phyloP scores from a whole-genome alignment of 1,140 invertebrate genomes.

The Drosophila watanabei region DNA sequence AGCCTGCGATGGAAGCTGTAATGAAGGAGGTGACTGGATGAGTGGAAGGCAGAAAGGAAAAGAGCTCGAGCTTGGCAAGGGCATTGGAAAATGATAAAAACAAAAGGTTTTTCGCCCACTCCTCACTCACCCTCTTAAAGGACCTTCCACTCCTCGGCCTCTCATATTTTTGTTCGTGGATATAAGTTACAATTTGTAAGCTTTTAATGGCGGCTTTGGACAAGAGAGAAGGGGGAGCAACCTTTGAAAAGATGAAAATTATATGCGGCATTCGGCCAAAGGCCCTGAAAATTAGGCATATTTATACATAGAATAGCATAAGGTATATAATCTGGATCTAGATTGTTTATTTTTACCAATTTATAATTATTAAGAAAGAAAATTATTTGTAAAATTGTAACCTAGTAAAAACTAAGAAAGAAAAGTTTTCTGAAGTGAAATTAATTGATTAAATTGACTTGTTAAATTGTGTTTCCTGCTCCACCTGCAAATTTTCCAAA shows the following conservation, averaged over 20 bases:
- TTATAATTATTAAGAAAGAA: no score
- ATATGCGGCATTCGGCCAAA: background rate
- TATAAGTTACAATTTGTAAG: slow-evolving; percentile 80
- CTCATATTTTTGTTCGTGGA: slow-evolving; percentile 55
- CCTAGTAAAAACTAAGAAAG: no score
- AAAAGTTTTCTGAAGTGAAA: no score
- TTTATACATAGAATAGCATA: background rate
- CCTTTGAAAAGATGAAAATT: slow-evolving; percentile 5
- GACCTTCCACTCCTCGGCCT: background rate
- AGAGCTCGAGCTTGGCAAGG: slow-evolving; percentile 20
- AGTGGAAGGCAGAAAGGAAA: slow-evolving; percentile 17
- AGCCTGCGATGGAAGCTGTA: slow-evolving; percentile 50
- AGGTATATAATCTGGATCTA: background rate
- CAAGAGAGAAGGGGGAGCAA: background rate
- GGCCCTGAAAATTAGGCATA: slow-evolving; percentile 1
- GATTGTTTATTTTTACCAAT: no score
- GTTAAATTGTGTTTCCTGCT: no score
- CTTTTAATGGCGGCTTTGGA: slow-evolving; percentile 64
- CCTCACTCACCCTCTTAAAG: background rate
- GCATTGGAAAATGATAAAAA: slow-evolving; percentile 79
- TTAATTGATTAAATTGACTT: no score
- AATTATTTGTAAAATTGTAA: no score
- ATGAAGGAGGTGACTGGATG: slow-evolving; percentile 69
- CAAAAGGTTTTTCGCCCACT: slow-evolving; percentile 67
- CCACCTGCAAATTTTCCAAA: no score